Percentiles rank a stretch among this genome's conserved stretches.
These are phyloP conservation scores for Melanotaenia trifasciata DNA, from an alignment of 2,797 vertebrate genomes.

Conservation along the genomic window DNA sequence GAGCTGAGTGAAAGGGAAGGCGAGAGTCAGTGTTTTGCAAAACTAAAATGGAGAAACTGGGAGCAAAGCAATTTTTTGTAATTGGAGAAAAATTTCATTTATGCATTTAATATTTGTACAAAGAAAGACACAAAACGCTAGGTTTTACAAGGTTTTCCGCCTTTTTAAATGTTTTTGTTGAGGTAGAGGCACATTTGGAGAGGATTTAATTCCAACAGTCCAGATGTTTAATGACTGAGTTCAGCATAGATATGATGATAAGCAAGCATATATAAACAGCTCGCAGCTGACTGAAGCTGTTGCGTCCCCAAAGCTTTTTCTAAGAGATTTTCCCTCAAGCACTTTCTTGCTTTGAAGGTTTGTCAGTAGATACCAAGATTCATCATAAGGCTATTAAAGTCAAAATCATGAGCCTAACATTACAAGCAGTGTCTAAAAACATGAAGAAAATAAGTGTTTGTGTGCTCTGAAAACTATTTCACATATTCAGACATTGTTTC, in stretches of 20 bases:
- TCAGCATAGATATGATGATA: constrained; percentile 63
- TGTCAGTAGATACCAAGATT: constrained; percentile 46
- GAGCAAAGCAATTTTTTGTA: constrained; percentile 13
- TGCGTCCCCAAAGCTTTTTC: constrained; percentile 45
- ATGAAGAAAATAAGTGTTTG: constrained; percentile 15
- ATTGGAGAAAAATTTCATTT: constrained; percentile 19
- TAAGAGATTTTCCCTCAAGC: constrained; percentile 47
- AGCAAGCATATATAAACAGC: constrained; percentile 58
- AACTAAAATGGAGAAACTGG: constrained; percentile 19
- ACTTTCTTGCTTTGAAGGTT: constrained; percentile 43
- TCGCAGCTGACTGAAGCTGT: constrained; percentile 55
- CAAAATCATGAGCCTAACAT: constrained; percentile 39
- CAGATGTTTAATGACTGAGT: constrained; percentile 60
- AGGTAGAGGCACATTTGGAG: constrained; percentile 39
- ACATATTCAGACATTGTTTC: constrained; percentile 13
- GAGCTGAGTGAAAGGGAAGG: constrained; percentile 44
- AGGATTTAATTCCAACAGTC: constrained; percentile 54
- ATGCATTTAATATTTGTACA: constrained; percentile 9
- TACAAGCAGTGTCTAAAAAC: constrained; percentile 13
- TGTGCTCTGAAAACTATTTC: constrained; percentile 6
- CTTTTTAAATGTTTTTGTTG: constrained; percentile 8
- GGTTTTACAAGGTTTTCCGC: constrained; percentile 9
- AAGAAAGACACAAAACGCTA: constrained; percentile 8
- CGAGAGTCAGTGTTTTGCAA: constrained; percentile 19
- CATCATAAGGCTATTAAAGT: constrained; percentile 43